These are phyloP conservation scores for Graptemys geographica DNA, from an alignment of 2,797 vertebrate species.

Conservation along the genomic window DNA sequence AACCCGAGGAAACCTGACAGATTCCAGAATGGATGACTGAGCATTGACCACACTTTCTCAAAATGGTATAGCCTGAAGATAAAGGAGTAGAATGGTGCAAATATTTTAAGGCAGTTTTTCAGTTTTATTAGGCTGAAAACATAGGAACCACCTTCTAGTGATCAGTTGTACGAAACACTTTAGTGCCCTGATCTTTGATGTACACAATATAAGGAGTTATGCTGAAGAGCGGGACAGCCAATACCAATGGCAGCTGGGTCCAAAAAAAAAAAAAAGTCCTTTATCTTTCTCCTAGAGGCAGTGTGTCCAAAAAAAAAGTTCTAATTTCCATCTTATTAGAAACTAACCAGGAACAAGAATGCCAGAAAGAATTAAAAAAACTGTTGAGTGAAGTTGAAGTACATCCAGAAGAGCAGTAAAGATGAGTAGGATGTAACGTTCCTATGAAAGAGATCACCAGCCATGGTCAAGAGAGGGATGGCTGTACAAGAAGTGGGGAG, in stretches of 20 bases:
- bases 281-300: not conserved
- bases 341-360: not conserved
- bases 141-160: not conserved
- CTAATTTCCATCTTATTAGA: slow-evolving; percentile 3
- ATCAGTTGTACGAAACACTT: not conserved
- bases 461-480: not conserved
- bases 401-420: not conserved
- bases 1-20: not conserved
- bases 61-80: not conserved
- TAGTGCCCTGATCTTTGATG: not conserved
- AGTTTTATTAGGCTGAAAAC: not conserved
- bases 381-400: not conserved
- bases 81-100: not conserved
- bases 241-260: not conserved
- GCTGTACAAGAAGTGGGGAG: not conserved
- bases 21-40: not conserved
- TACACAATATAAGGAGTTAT: not conserved
- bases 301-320: not conserved
- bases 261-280: not conserved
- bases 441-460: not conserved
- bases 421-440: fast-evolving
- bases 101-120: not conserved
- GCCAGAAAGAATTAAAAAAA: not conserved
- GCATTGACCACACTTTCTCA: not conserved
- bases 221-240: not conserved